These are phyloP conservation scores for Sphenodon punctatus DNA, from an alignment of 2,797 vertebrate species.

Conservation along the genomic window DNA sequence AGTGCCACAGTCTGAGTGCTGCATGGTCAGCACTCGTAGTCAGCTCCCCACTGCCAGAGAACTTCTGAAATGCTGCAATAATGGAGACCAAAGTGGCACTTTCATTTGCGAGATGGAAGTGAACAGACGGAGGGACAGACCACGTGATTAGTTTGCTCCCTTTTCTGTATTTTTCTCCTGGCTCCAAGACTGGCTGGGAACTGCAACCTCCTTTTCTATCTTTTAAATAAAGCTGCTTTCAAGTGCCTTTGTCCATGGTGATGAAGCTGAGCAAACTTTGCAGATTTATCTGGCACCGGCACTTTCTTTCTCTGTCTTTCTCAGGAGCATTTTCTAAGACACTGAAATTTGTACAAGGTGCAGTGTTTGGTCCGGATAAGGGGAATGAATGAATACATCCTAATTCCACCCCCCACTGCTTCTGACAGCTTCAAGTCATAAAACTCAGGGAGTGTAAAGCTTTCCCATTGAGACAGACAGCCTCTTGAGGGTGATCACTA, in stretches of 20 bases:
- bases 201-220: too few species aligned
- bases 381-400: conserved; percentile 35
- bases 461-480: not conserved
- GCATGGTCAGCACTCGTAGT: too few species aligned
- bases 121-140: too few species aligned
- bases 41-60: too few species aligned
- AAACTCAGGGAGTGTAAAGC: not conserved
- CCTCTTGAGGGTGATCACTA: not conserved
- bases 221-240: too few species aligned
- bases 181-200: too few species aligned
- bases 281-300: conserved; percentile 16
- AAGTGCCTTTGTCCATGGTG: not conserved
- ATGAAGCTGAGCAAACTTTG: not conserved
- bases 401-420: not conserved
- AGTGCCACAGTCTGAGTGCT: too few species aligned
- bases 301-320: not conserved
- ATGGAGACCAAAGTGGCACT: too few species aligned
- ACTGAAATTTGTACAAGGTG: conserved; percentile 32
- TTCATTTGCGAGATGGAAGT: too few species aligned
- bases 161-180: too few species aligned
- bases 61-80: too few species aligned
- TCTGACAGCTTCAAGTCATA: conserved; percentile 23
- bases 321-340: not conserved
- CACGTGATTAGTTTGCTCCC: too few species aligned
- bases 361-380: conserved; percentile 31